phyloP scores from a whole-genome alignment of 2,888 invertebrate genomes.

The Pantelozetes paolii region DNA sequence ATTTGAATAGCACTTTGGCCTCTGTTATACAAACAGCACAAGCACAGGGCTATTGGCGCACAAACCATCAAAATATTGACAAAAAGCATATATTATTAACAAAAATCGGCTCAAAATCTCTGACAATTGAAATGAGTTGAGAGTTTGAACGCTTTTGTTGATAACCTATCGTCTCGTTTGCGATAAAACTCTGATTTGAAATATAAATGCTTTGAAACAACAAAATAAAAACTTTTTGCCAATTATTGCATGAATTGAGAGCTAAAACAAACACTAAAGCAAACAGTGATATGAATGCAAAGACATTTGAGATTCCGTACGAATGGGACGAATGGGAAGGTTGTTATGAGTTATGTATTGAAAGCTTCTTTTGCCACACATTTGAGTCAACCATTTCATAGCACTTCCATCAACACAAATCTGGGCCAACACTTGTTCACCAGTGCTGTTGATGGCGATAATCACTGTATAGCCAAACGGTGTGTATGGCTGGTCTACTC shows the following conservation, averaged over 20 bases:
- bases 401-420: slow-evolving; percentile 19
- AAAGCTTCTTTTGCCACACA: slow-evolving; percentile 35
- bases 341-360: slow-evolving; percentile 20
- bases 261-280: background rate
- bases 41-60: background rate
- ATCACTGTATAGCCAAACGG: background rate
- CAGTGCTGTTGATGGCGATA: background rate
- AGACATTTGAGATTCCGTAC: slow-evolving; percentile 13
- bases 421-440: slow-evolving; percentile 10
- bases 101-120: slow-evolving; percentile 13
- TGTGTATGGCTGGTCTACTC: background rate
- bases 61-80: slow-evolving; percentile 34
- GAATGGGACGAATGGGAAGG: background rate
- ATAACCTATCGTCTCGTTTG: slow-evolving; percentile 13
- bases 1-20: slow-evolving; percentile 20
- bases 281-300: no score
- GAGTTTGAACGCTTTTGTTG: background rate
- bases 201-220: no score
- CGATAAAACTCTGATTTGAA: no score
- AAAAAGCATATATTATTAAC: slow-evolving; percentile 10
- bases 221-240: background rate
- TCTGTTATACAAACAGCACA: background rate
- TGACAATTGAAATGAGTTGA: background rate
- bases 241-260: background rate
- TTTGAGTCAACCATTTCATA: slow-evolving; percentile 13